Evolutionary conservation across 53 echinoderm and acorn worm genomes (phyloP), one percentile per base, ranked within the genome.

Genomic region (Holothuria leucospilota): DNA sequence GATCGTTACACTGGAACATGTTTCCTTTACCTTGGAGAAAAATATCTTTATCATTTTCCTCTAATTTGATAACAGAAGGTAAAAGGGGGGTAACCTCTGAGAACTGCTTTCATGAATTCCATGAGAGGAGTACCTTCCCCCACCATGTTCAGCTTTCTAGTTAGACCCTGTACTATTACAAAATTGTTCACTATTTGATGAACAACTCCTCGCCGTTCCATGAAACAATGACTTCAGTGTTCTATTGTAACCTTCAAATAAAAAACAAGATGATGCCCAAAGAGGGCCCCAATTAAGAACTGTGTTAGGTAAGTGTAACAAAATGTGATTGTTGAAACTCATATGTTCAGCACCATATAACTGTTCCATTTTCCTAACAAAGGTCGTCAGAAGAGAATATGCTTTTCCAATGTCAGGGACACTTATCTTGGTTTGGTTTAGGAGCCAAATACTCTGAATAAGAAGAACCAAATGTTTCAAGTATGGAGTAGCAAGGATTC

Each of bases 291-390:
- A 71, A 21, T 71, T 71, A 21, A n/a, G 13, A 13, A 71, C 72
- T 16, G 72, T 71, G 39, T 71, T 38, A 71, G 30, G 34, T 40
- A 71, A 34, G 38, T 71, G 72, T 16, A 71, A 21, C 39, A 71
- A 40, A 10, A 71, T 14, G 21, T 71, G 72, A 13, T 29, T 30
- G 38, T 71, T 71, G 41, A 38, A 71, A 12, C 34, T 29, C 39
- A 71, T 71, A 40, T 71, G 28, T 14, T 71, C 6, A 40, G 72
- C 39, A 34, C 72, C 72, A 71, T 71, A 71, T 40, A 62, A 62
- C 62, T 4, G 62, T 62, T n/a, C 62, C 20, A 62, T 21, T 39
- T 34, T 27, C 21, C 16, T 13, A 21, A 71, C 72, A 71, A 71
- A 71, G 13, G 16, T 71, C 12, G 21, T 21, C 30, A 34, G 41